Evolutionary conservation across 1,140 invertebrate species (phyloP).

Genomic region (Rhagoletis zephyria): DNA sequence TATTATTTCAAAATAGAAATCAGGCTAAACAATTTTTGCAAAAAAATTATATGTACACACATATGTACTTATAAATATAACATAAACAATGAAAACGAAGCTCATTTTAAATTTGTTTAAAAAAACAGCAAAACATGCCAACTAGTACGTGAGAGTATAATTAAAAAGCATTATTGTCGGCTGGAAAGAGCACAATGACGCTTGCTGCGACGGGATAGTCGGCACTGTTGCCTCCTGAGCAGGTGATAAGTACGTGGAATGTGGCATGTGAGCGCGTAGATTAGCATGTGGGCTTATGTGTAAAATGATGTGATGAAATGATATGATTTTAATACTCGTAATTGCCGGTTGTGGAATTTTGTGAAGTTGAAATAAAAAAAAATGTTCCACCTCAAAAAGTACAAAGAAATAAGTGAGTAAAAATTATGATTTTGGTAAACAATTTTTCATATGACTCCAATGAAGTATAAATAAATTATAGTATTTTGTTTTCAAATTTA

Average conservation of each 20-base stretch:
- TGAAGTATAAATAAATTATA: no score
- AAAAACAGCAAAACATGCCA: slow-evolving; percentile 6
- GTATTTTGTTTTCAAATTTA: no score
- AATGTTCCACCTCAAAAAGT: no score
- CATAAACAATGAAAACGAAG: slow-evolving; percentile 17
- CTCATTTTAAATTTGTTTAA: neutral
- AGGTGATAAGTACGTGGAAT: neutral
- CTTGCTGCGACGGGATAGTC: neutral
- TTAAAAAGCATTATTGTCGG: neutral
- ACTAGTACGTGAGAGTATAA: slow-evolving; percentile 10
- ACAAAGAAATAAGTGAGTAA: no score
- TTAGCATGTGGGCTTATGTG: neutral
- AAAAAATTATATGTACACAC: neutral
- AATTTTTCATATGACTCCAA: no score
- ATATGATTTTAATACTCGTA: neutral
- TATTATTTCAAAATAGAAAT: neutral
- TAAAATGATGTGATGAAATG: neutral
- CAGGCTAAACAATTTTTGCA: neutral
- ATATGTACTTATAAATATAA: neutral
- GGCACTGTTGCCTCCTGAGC: neutral
- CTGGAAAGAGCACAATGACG: neutral
- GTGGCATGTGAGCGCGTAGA: slow-evolving; percentile 29
- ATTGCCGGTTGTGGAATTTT: neutral
- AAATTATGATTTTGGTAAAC: no score
- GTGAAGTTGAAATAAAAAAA: neutral